phyloP scores from a whole-genome alignment of 2,113 vertebrate genomes.

The Mandrillus leucophaeus region DNA sequence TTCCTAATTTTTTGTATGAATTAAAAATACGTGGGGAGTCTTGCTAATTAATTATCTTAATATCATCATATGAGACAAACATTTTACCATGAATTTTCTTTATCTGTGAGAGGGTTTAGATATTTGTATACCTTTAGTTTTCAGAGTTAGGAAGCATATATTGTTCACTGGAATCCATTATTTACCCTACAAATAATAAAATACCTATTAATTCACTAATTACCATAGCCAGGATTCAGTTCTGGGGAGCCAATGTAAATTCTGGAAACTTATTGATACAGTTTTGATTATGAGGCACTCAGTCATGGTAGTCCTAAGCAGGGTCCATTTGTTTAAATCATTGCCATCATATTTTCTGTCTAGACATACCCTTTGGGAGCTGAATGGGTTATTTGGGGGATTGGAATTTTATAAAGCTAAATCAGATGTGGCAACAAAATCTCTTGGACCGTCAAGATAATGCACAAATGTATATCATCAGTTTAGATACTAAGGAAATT shows the following conservation, averaged over 20 bases:
- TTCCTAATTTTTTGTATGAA: not conserved
- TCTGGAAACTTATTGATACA: not conserved
- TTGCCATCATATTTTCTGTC: constrained; percentile 2
- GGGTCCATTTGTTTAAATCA: constrained; percentile 54
- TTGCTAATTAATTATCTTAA: constrained; percentile 27
- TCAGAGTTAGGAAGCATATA: not conserved
- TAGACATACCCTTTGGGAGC: constrained; percentile 49
- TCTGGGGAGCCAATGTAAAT: not conserved
- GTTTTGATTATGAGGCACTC: constrained; percentile 44
- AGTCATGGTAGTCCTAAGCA: not conserved
- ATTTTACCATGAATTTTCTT: not conserved
- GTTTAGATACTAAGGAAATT: not conserved
- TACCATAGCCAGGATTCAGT: not conserved
- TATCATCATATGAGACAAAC: not conserved
- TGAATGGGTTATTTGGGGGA: constrained; percentile 10
- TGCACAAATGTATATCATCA: not conserved
- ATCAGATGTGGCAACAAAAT: constrained; percentile 49
- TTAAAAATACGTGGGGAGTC: not conserved
- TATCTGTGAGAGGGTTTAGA: not conserved
- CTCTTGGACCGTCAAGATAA: not conserved
- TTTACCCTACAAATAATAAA: not conserved
- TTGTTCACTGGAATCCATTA: not conserved
- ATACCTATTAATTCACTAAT: not conserved
- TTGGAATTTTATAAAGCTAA: not conserved
- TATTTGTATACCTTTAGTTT: not conserved